Evolutionary conservation across 2,888 invertebrate genomes (phyloP), one percentile per base, ranked within the genome.

Genomic region (Lepidocyrtinus sp.): DNA sequence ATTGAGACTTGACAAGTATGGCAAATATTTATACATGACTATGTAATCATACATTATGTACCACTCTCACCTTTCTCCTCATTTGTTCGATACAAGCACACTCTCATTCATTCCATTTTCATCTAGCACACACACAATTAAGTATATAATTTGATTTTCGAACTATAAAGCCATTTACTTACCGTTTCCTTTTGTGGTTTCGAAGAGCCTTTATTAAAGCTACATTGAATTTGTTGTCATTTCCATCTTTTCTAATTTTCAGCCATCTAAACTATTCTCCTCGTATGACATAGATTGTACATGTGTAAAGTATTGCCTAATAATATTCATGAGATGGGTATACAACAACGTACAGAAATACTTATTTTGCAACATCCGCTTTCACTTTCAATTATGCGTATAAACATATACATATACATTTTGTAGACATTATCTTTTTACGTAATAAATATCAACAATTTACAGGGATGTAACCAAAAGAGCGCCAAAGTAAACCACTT

Each of bases 171-270:
- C 55, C 55, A 55, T 55, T 17, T 55, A 36, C 36, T 36, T 36
- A 7, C 5, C 55, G n/a, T n/a, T n/a, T 55, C 55, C 55, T 55
- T 36, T 12, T 36, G 36, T 9, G 36, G 36, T 36, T 36, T 12
- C 36, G 7, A 36, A 36, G 12, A 36, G 12, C 36, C 36, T 9
- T 12, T 55, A 3, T 55, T 55, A 55, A 75, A 75, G 36, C 75
- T 75, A 75, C 62, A 68, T 75, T 75, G 75, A 75, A 75, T 75
- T 61, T 7, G 62, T 75, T 75, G 63, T 26, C 25, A n/a, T 55
- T 55, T 36, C 5, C 36, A 36, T 36, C 36, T 7, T 36, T 12
- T 36, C 36, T 12, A 7, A 36, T n/a, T n/a, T 36, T 5, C 36
- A 36, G 5, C 5, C 36, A 36, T 36, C 5, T 12, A 12, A 7